phyloP scores from a whole-genome alignment of 2,888 invertebrate species.

The Cheiracanthium punctorium region DNA sequence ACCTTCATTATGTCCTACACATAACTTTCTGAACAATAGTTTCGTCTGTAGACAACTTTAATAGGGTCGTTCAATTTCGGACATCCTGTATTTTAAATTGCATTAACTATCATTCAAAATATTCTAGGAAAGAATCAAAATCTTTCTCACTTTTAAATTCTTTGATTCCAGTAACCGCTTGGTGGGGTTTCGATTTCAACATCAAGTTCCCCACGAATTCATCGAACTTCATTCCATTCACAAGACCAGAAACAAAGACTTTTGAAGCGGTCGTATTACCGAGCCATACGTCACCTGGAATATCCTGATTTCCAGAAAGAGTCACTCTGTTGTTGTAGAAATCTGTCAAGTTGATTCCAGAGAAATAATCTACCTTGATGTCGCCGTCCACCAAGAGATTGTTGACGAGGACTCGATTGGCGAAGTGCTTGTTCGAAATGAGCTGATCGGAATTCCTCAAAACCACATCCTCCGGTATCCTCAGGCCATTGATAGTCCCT shows the following conservation, averaged over 20 bases:
- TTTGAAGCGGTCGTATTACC: constrained; percentile 29
- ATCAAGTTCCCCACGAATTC: constrained; percentile 67
- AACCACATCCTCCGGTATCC: constrained; percentile 55
- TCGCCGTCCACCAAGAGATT: constrained; percentile 40
- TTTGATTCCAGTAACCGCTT: constrained; percentile 39
- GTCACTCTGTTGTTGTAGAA: constrained; percentile 37
- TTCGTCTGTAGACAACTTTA: no score
- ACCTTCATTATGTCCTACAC: no score
- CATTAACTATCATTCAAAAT: no score
- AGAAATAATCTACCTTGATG: constrained; percentile 28
- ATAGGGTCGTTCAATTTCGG: no score
- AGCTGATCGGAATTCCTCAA: constrained; percentile 23
- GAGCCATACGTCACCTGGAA: constrained; percentile 42
- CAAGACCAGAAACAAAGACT: constrained; percentile 23
- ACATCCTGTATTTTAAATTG: no score
- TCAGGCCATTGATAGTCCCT: constrained; percentile 40
- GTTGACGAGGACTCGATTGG: constrained; percentile 25
- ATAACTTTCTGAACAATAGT: no score
- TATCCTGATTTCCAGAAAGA: constrained; percentile 34
- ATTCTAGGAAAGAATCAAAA: not conserved
- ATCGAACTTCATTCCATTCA: constrained; percentile 54
- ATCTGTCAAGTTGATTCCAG: constrained; percentile 30
- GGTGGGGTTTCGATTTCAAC: constrained; percentile 54
- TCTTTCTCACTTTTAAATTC: constrained; percentile 30
- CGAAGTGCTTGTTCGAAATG: constrained; percentile 57